phyloP scores from a whole-genome alignment of 2,797 vertebrate species.

The Myripristis murdjan region DNA sequence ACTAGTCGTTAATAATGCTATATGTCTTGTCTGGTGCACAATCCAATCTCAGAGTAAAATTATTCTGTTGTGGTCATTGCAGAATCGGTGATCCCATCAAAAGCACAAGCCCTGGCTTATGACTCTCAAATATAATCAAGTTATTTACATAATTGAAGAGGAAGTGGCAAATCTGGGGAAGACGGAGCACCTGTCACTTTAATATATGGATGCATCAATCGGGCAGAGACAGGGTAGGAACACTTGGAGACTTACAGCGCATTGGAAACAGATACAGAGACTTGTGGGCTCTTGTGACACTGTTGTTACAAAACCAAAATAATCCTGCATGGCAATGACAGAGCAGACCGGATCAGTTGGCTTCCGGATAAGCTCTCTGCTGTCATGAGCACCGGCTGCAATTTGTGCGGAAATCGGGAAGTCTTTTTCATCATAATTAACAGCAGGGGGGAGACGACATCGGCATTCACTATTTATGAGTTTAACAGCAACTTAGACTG shows the following conservation, averaged over 20 bases:
- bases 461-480: not conserved
- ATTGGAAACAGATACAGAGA: slow-evolving; percentile 28
- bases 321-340: slow-evolving; percentile 62
- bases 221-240: slow-evolving; percentile 10
- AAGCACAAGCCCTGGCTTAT: slow-evolving; percentile 21
- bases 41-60: slow-evolving; percentile 22
- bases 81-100: not conserved
- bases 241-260: slow-evolving; percentile 15
- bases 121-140: slow-evolving; percentile 58
- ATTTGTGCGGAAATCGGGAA: not conserved
- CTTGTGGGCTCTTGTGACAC: slow-evolving; percentile 62
- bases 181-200: slow-evolving; percentile 71
- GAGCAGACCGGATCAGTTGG: slow-evolving; percentile 47
- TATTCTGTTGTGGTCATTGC: slow-evolving; percentile 22
- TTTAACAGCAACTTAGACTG: not conserved
- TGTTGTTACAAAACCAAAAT: slow-evolving; percentile 44
- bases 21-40: slow-evolving; percentile 19
- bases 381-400: slow-evolving; percentile 1
- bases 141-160: slow-evolving; percentile 66
- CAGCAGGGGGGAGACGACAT: not conserved
- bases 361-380: slow-evolving; percentile 58
- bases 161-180: slow-evolving; percentile 58
- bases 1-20: slow-evolving; percentile 15
- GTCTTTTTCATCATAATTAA: not conserved
- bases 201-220: slow-evolving; percentile 65